phyloP scores from a whole-genome alignment of 2,113 vertebrate genomes.

The Erythrolamprus reginae region DNA sequence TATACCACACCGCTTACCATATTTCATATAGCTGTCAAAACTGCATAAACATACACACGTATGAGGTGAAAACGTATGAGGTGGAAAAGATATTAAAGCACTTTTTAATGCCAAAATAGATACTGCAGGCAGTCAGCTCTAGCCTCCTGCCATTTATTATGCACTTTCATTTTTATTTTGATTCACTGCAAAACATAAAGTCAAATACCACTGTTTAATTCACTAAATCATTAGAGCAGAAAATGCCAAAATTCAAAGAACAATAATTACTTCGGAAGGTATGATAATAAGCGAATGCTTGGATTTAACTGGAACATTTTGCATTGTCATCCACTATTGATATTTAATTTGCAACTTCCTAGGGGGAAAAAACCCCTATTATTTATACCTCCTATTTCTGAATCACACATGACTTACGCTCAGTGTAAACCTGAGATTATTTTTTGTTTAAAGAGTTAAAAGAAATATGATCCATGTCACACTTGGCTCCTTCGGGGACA shows the following conservation, averaged over 20 bases:
- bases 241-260: constrained; percentile 3
- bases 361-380: not conserved
- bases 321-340: constrained; percentile 6
- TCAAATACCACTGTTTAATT: constrained; percentile 11
- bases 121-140: not conserved
- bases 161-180: not conserved
- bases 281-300: not conserved
- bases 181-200: constrained; percentile 13
- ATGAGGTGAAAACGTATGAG: not conserved
- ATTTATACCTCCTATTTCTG: not conserved
- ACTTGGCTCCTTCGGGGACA: not conserved
- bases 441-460: not conserved
- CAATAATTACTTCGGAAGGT: constrained; percentile 12
- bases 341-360: constrained; percentile 21
- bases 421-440: not conserved
- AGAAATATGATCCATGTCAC: not conserved
- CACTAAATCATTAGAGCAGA: not conserved
- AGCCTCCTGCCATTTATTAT: not conserved
- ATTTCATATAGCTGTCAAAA: not conserved
- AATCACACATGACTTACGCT: not conserved
- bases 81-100: not conserved
- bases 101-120: not conserved
- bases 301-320: not conserved
- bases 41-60: not conserved
- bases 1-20: not conserved